These are phyloP conservation scores for Drosophila persimilis DNA, from an alignment of 1,140 invertebrate species.

Conservation along the genomic window DNA sequence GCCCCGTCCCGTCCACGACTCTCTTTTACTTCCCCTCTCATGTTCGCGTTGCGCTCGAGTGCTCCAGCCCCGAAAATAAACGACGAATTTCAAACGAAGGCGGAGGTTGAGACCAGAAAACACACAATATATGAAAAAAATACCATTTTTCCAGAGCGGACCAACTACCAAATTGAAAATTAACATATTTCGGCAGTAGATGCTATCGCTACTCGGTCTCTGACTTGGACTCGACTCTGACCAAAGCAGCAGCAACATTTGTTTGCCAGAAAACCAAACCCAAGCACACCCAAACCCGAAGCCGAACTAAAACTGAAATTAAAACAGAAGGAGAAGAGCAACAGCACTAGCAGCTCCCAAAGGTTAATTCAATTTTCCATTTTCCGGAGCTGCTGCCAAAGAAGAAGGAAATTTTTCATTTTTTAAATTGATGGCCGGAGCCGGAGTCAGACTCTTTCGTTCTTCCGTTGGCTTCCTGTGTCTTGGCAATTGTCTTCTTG, in stretches of 20 bases:
- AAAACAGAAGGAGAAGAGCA: slow-evolving; percentile 18
- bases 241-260: slow-evolving; percentile 35
- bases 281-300: background rate
- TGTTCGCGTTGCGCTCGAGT: slow-evolving; percentile 61
- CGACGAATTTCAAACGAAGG: slow-evolving; percentile 41
- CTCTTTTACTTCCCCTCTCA: too few relatives aligned
- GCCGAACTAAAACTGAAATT: slow-evolving; percentile 5
- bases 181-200: slow-evolving; percentile 81
- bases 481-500: slow-evolving; percentile 80
- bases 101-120: slow-evolving; percentile 5
- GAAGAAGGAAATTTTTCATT: slow-evolving; percentile 75
- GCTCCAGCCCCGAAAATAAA: slow-evolving; percentile 59
- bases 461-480: slow-evolving; percentile 63
- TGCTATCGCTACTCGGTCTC: slow-evolving; percentile 58
- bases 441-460: slow-evolving; percentile 50
- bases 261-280: slow-evolving; percentile 49
- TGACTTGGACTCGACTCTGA: slow-evolving; percentile 19
- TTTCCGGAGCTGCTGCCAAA: slow-evolving; percentile 60
- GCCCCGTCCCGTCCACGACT: too few relatives aligned
- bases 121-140: slow-evolving; percentile 33
- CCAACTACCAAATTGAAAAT: slow-evolving; percentile 80
- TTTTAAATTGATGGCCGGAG: slow-evolving; percentile 75
- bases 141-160: slow-evolving; percentile 49
- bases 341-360: slow-evolving; percentile 49
- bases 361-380: slow-evolving; percentile 81